Evolutionary conservation across 2,888 invertebrate species (phyloP).

Genomic region (Ganaspis brasiliensis): DNA sequence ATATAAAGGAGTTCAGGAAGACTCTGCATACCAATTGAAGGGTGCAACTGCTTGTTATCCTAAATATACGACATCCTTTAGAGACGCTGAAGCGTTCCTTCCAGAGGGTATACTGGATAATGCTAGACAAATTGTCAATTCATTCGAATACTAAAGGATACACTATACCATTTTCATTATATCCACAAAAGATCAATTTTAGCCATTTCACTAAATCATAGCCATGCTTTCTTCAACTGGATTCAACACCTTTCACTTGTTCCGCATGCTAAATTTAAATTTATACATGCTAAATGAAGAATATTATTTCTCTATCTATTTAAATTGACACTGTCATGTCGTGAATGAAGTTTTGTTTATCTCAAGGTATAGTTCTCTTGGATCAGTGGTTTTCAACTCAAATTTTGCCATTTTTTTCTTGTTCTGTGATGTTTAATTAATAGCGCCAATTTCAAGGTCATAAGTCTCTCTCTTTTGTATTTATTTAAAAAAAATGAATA

Average conservation of each 20-base stretch:
- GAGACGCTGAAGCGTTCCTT: conserved; percentile 68
- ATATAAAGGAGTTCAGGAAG: conserved; percentile 78
- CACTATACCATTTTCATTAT: conserved; percentile 65
- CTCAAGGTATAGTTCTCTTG: no score
- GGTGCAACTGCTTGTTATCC: conserved; percentile 80
- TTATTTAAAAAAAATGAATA: no score
- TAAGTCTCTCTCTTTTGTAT: no score
- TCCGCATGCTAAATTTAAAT: conserved; percentile 2
- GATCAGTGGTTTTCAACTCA: no score
- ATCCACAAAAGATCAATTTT: background rate
- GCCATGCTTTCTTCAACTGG: background rate
- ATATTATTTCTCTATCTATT: no score
- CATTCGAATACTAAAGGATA: conserved; percentile 77
- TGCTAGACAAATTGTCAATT: conserved; percentile 80
- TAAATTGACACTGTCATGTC: no score
- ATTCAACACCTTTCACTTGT: background rate
- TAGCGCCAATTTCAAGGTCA: no score
- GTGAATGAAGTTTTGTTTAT: no score
- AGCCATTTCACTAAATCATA: background rate
- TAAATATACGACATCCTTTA: conserved; percentile 81
- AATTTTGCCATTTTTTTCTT: no score
- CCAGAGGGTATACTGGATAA: conserved; percentile 75
- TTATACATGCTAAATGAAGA: no score
- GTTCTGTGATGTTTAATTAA: no score
- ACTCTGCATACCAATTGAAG: conserved; percentile 79